Conservation (phyloP, 2,113 vertebrate species). For the Bubo bubo region DNA sequence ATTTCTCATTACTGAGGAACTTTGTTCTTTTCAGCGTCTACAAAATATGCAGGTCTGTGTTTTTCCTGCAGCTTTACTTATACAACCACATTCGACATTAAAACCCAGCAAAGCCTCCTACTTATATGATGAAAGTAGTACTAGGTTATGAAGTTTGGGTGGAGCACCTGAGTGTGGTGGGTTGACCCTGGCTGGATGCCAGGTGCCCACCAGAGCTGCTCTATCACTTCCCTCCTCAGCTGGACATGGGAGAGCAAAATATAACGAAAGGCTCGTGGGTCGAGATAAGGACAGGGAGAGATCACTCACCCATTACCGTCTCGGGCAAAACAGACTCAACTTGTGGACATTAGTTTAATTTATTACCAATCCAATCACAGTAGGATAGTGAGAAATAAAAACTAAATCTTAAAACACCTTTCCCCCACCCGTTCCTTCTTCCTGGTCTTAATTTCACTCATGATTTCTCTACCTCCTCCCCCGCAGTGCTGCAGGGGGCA, state of each 20-base stretch:
- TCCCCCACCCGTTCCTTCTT: background rate
- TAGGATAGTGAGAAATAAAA: background rate
- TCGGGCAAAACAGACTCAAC: fast-evolving
- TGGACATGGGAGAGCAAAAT: background rate
- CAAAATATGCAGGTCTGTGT: background rate
- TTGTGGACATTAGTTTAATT: background rate
- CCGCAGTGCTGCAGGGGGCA: fast-evolving
- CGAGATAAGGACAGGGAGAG: background rate
- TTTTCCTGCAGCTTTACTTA: background rate
- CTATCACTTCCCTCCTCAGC: background rate
- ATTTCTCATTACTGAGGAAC: background rate
- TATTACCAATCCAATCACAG: background rate
- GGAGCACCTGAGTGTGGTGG: background rate
- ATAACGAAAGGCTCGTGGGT: background rate
- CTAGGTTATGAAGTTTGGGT: background rate
- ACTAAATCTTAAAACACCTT: background rate
- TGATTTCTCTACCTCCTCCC: background rate
- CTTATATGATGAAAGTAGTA: background rate
- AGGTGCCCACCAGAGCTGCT: background rate
- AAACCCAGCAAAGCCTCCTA: background rate
- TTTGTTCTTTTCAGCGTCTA: background rate
- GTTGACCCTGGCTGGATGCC: background rate
- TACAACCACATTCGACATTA: background rate
- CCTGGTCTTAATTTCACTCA: background rate
- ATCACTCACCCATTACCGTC: background rate